phyloP scores from a whole-genome alignment of 2,113 vertebrate genomes.

The Perognathus longimembris region DNA sequence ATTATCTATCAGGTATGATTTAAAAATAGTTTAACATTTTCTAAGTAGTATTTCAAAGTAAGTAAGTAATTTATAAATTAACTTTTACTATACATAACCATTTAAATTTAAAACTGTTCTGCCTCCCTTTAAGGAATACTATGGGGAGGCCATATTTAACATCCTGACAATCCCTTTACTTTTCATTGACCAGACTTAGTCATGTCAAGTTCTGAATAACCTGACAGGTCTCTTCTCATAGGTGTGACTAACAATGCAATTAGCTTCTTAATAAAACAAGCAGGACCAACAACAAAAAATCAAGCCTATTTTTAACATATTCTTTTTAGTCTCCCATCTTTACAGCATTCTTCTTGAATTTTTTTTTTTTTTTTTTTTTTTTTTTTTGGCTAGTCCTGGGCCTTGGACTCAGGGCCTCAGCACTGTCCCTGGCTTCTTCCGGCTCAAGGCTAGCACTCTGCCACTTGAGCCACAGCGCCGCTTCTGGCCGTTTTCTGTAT shows the following conservation, averaged over 20 bases:
- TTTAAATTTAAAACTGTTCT: conserved; percentile 7
- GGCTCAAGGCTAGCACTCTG: too few relatives aligned
- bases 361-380: too few relatives aligned
- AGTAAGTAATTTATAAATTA: conserved; percentile 49
- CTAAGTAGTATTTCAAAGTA: neutral
- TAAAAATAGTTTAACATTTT: conserved; percentile 4
- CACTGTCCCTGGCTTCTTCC: too few relatives aligned
- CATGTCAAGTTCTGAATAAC: neutral
- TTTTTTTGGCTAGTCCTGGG: too few relatives aligned
- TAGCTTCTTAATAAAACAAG: conserved; percentile 40
- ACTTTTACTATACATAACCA: conserved; percentile 21
- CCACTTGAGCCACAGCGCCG: too few relatives aligned
- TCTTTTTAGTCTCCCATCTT: neutral
- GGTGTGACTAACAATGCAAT: neutral
- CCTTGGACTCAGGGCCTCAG: too few relatives aligned
- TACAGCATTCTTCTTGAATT: neutral
- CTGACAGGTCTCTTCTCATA: neutral
- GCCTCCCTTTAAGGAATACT: neutral
- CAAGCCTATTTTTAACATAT: conserved; percentile 10
- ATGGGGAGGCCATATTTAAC: conserved; percentile 10
- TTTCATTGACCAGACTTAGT: neutral
- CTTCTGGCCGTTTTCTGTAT: too few relatives aligned
- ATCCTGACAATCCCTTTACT: neutral
- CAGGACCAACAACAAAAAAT: neutral
- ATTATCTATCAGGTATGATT: neutral